phyloP scores from a whole-genome alignment of 1,140 invertebrate species.

The Drosophila albomicans region DNA sequence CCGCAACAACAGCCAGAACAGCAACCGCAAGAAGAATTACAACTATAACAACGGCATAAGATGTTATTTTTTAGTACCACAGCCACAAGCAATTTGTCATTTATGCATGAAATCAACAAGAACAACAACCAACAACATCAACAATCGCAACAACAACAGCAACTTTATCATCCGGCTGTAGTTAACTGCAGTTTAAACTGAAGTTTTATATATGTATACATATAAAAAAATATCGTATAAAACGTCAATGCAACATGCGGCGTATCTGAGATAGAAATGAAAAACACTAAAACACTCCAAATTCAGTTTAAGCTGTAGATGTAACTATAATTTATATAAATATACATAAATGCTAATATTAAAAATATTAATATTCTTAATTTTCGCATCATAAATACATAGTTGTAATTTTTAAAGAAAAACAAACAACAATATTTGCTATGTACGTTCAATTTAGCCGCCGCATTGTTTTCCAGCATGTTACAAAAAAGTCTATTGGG shows the following conservation, averaged over 20 bases:
- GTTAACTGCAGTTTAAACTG: constrained; percentile 82
- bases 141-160: constrained; percentile 53
- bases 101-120: constrained; percentile 62
- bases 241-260: constrained; percentile 33
- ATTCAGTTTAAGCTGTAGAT: constrained; percentile 81
- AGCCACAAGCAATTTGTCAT: constrained; percentile 71
- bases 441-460: constrained; percentile 39
- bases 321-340: constrained; percentile 82
- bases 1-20: constrained; percentile 59
- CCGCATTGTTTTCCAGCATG: constrained; percentile 53
- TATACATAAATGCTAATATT: constrained; percentile 81
- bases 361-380: constrained; percentile 83
- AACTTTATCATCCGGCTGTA: constrained; percentile 75
- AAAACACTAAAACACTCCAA: constrained; percentile 76
- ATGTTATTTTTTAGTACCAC: constrained; percentile 64
- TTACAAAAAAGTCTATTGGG: constrained; percentile 17
- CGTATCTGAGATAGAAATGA: constrained; percentile 42
- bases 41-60: constrained; percentile 56
- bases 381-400: constrained; percentile 80
- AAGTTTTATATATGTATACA: constrained; percentile 76
- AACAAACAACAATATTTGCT: constrained; percentile 43
- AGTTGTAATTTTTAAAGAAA: constrained; percentile 71
- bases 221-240: constrained; percentile 67
- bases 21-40: constrained; percentile 47
- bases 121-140: constrained; percentile 37